Conservation (phyloP, 2,797 vertebrate species). For the Knipowitschia caucasica region DNA sequence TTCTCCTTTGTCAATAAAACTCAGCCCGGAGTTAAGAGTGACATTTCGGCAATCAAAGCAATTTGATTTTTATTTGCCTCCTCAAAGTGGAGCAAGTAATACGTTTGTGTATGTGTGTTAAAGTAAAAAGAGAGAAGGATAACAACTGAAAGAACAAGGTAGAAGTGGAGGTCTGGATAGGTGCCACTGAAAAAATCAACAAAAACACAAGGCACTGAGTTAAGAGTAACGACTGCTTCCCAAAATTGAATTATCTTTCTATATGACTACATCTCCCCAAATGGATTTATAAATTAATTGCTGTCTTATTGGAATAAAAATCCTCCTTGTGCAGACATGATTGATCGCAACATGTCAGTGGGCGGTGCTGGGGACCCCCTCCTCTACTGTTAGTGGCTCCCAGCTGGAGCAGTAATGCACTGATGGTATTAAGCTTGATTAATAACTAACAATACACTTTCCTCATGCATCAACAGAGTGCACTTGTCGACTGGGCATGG, state of each 20-base stretch:
- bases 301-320: constrained; percentile 92
- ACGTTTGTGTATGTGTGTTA: constrained; percentile 30
- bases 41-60: constrained; percentile 79
- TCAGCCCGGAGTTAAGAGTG: constrained; percentile 75
- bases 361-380: constrained; percentile 77
- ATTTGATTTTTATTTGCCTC: constrained; percentile 78
- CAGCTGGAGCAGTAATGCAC: constrained; percentile 93
- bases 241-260: constrained; percentile 93
- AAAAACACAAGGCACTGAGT: no score
- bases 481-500: constrained; percentile 84
- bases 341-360: constrained; percentile 82
- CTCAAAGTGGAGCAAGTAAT: constrained; percentile 60
- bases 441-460: constrained; percentile 89
- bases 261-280: constrained; percentile 88
- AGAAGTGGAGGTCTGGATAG: constrained; percentile 58
- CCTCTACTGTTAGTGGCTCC: constrained; percentile 85
- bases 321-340: constrained; percentile 87
- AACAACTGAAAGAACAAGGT: constrained; percentile 5
- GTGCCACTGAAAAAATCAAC: constrained; percentile 66
- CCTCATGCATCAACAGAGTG: constrained; percentile 91
- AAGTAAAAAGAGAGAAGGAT: constrained; percentile 15
- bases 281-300: constrained; percentile 96
- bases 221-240: constrained; percentile 82
- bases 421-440: constrained; percentile 94
- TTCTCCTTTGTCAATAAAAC: constrained; percentile 76